Conservation (phyloP, 2,888 invertebrate species). For the Syrista parreyssii region DNA sequence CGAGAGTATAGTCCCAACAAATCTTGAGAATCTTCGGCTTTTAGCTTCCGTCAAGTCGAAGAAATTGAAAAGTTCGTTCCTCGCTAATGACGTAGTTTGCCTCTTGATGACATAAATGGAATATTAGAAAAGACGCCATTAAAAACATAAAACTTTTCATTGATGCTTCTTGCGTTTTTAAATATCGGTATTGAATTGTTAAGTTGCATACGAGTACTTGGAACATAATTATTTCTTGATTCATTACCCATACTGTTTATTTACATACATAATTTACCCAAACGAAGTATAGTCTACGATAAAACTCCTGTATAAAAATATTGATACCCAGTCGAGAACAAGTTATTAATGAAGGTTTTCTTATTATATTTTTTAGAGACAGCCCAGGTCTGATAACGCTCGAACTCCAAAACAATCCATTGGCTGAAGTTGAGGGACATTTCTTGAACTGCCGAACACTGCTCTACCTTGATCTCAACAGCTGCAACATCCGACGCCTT, state of each 20-base stretch:
- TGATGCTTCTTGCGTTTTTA: background rate
- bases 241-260: background rate
- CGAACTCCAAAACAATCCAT: conserved; percentile 77
- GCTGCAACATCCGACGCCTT: conserved; percentile 72
- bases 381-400: conserved; percentile 76
- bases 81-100: background rate
- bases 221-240: background rate
- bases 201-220: background rate
- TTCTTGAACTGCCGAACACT: conserved; percentile 76
- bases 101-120: background rate
- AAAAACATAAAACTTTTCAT: background rate
- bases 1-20: background rate
- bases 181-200: background rate
- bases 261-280: too few species aligned
- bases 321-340: conserved; percentile 9
- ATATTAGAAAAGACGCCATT: background rate
- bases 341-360: conserved; percentile 10
- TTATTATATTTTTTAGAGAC: conserved; percentile 69
- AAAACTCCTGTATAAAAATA: background rate
- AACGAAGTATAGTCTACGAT: too few species aligned
- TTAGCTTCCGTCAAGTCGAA: background rate
- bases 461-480: conserved; percentile 76
- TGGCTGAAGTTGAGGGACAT: conserved; percentile 72
- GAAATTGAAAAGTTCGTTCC: background rate
- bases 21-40: background rate